phyloP scores from a whole-genome alignment of 2,797 vertebrate species.

The Melopsittacus undulatus region DNA sequence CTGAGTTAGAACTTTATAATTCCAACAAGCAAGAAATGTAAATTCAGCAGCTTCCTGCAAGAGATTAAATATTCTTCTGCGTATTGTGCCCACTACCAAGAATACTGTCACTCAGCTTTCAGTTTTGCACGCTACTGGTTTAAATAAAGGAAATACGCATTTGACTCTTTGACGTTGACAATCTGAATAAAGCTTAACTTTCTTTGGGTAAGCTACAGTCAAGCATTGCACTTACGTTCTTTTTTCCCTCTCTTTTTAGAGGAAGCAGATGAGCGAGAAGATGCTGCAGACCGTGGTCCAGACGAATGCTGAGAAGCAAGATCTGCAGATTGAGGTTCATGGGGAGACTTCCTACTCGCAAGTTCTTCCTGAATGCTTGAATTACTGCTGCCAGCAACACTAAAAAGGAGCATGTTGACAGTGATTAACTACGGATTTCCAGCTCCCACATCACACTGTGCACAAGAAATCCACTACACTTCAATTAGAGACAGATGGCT shows the following conservation, averaged over 20 bases:
- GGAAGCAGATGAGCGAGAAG: slow-evolving; percentile 83
- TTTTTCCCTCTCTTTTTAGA: slow-evolving; percentile 81
- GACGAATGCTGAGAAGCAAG: slow-evolving; percentile 79
- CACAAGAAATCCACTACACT: not conserved
- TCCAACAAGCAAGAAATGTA: not conserved
- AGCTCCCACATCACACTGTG: not conserved
- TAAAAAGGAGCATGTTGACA: not conserved
- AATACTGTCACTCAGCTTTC: not conserved
- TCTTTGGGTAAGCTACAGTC: not conserved
- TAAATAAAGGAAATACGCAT: not conserved
- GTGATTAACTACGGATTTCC: not conserved
- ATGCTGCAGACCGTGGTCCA: slow-evolving; percentile 77
- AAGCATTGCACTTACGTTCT: slow-evolving; percentile 69
- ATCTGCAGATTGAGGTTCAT: slow-evolving; percentile 71
- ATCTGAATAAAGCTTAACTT: not conserved
- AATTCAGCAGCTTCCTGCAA: not conserved
- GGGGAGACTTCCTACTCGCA: slow-evolving; percentile 76
- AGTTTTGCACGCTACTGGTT: not conserved
- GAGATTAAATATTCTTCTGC: not conserved
- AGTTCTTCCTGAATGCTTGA: slow-evolving; percentile 83
- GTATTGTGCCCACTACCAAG: not conserved
- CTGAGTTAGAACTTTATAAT: not conserved
- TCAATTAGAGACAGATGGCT: not conserved
- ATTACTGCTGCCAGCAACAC: slow-evolving; percentile 67
- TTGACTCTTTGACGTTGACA: not conserved